Conservation (phyloP, 2,888 invertebrate species). For the Biston betularia region DNA sequence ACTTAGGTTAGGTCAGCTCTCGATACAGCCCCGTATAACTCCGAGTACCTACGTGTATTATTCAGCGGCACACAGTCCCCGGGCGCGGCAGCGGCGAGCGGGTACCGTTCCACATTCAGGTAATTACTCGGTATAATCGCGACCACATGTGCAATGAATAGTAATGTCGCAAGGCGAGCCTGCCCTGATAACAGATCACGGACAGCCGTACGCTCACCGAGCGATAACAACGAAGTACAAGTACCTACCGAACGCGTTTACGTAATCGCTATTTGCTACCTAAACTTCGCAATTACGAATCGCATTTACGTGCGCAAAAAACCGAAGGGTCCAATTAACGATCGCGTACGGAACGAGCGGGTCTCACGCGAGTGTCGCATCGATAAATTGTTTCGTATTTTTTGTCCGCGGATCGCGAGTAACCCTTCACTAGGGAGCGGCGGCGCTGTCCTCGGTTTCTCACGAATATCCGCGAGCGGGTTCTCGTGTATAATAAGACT, state of each 20-base stretch:
- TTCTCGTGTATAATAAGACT: slow-evolving; percentile 45
- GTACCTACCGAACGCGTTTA: slow-evolving; percentile 35
- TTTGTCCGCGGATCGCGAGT: slow-evolving; percentile 52
- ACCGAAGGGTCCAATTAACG: slow-evolving; percentile 55
- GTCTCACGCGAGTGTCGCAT: slow-evolving; percentile 56
- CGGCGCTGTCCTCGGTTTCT: slow-evolving; percentile 51
- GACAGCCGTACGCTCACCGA: slow-evolving; percentile 50
- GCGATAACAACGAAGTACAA: slow-evolving; percentile 34
- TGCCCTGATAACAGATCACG: slow-evolving; percentile 66
- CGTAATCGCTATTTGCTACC: slow-evolving; percentile 43
- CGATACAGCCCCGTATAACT: slow-evolving; percentile 7
- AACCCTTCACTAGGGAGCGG: slow-evolving; percentile 55
- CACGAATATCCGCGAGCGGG: slow-evolving; percentile 62
- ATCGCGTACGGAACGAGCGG: slow-evolving; percentile 40
- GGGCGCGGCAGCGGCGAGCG: slow-evolving; percentile 21
- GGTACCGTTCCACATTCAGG: slow-evolving; percentile 45
- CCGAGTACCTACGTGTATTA: slow-evolving; percentile 27
- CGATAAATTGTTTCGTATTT: slow-evolving; percentile 48
- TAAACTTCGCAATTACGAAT: slow-evolving; percentile 37
- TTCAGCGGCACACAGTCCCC: slow-evolving; percentile 30
- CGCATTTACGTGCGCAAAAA: slow-evolving; percentile 38
- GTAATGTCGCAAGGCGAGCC: slow-evolving; percentile 66
- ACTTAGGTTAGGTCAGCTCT: slow-evolving; percentile 1
- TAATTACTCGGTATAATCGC: slow-evolving; percentile 53
- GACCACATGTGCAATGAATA: slow-evolving; percentile 55